A percentile compares a stretch with the other conserved stretches of the same genome.
phyloP scores from a whole-genome alignment of 2,113 vertebrate genomes.

The Hassar affinis region DNA sequence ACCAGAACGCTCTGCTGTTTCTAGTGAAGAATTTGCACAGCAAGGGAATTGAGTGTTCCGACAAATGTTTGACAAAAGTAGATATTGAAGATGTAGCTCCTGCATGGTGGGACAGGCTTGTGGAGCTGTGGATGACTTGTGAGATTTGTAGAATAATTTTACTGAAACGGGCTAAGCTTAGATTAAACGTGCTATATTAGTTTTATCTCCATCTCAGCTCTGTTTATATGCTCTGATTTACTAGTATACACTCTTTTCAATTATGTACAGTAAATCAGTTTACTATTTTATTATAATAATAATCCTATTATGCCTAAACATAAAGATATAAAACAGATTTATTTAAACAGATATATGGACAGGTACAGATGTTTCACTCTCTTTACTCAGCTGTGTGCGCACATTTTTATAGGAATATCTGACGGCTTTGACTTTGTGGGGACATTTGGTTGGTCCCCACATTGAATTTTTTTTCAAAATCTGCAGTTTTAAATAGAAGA shows the following conservation, averaged over 20 bases:
- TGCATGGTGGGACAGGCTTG: background rate
- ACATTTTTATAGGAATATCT: background rate
- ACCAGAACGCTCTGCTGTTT: background rate
- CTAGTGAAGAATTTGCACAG: background rate
- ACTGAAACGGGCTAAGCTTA: background rate
- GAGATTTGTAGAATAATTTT: background rate
- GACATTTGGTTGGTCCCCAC: background rate
- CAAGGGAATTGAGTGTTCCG: background rate
- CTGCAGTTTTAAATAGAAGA: background rate
- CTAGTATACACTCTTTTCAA: background rate
- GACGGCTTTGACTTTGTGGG: background rate
- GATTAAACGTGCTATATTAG: background rate
- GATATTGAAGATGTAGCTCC: background rate
- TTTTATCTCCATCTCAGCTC: background rate
- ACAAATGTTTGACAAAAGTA: background rate
- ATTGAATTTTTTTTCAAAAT: background rate
- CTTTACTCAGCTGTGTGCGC: slow-evolving; percentile 40
- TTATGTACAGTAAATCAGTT: background rate
- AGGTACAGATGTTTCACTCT: background rate
- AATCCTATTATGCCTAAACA: background rate
- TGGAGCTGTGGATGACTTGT: background rate
- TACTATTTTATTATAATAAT: background rate
- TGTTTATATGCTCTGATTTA: background rate
- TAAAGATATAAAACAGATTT: background rate
- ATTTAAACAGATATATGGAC: background rate